A percentile compares a stretch with the other conserved stretches of the same genome.
Conservation (phyloP, 2,797 vertebrate genomes). For the Neostethus bicornis region DNA sequence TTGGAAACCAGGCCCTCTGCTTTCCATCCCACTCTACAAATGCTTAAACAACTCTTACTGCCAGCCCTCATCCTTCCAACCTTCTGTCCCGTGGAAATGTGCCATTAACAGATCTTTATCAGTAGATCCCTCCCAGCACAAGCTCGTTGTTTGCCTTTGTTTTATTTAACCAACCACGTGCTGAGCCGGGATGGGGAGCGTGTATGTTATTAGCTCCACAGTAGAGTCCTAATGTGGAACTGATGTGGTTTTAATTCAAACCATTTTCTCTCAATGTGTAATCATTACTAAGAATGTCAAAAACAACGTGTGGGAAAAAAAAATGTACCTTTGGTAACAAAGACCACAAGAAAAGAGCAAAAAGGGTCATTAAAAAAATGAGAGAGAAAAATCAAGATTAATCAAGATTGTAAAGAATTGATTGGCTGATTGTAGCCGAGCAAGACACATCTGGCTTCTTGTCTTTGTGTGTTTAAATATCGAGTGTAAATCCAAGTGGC, state of each 20-base stretch:
- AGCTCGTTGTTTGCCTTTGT: conserved; percentile 64
- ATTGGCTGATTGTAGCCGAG: too few species aligned
- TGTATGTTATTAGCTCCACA: conserved; percentile 47
- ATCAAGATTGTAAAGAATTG: too few species aligned
- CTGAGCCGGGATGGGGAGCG: conserved; percentile 65
- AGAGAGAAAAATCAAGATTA: too few species aligned
- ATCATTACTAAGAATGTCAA: conserved; percentile 63
- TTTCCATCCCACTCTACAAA: conserved; percentile 27
- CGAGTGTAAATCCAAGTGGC: too few species aligned
- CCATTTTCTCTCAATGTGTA: conserved; percentile 53
- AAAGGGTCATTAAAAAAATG: too few species aligned
- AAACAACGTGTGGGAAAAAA: too few species aligned
- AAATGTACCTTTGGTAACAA: too few species aligned
- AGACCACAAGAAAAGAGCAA: too few species aligned
- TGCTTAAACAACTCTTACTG: conserved; percentile 15
- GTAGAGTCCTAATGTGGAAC: conserved; percentile 62
- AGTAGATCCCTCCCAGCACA: conserved; percentile 56
- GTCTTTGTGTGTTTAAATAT: too few species aligned
- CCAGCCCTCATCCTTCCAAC: conserved; percentile 16
- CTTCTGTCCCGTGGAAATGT: conserved; percentile 57
- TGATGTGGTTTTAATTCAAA: conserved; percentile 59
- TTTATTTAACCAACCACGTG: conserved; percentile 66
- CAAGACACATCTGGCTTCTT: too few species aligned
- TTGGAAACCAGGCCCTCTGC: conserved; percentile 27
- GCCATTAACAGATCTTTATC: conserved; percentile 74